Evolutionary conservation across 2,888 invertebrate genomes (phyloP).

Genomic region (Suillia variegata): DNA sequence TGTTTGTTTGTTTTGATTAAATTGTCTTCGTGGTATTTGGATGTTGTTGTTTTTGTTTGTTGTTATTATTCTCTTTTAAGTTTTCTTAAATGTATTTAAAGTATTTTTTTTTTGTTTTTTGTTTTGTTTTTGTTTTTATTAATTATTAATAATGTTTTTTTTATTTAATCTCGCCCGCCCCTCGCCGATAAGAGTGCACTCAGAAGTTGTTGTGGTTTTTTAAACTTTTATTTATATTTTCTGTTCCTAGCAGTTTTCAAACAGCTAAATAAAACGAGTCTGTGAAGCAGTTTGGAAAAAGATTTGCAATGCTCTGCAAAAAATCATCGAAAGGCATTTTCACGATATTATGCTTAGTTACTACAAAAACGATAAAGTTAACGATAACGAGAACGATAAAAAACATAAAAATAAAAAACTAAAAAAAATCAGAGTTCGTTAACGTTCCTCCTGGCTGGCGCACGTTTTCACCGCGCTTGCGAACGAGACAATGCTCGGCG

Average conservation of each 20-base stretch:
- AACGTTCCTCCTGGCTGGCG: no score
- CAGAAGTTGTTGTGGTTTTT: constrained; percentile 57
- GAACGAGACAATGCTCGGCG: no score
- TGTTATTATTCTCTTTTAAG: no score
- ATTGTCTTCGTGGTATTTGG: no score
- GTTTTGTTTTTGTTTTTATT: constrained; percentile 23
- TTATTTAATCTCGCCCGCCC: constrained; percentile 59
- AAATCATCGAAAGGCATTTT: constrained; percentile 1
- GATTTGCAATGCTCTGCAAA: constrained; percentile 21
- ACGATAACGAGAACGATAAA: background rate
- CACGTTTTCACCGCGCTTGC: no score
- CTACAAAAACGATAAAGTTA: no score
- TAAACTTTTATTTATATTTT: constrained; percentile 59
- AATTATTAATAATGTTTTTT: constrained; percentile 38
- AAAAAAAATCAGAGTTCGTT: no score
- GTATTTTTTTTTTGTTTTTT: constrained; percentile 18
- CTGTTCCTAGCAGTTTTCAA: constrained; percentile 48
- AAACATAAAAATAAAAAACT: background rate
- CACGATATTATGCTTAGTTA: no score
- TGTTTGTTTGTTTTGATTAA: constrained; percentile 29
- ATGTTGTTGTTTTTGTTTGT: no score
- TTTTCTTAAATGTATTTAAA: constrained; percentile 21
- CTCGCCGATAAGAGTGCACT: constrained; percentile 62
- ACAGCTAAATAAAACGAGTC: constrained; percentile 49
- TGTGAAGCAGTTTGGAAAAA: constrained; percentile 18